Conservation (phyloP, 2,888 invertebrate genomes). For the Dioctria rufipes region DNA sequence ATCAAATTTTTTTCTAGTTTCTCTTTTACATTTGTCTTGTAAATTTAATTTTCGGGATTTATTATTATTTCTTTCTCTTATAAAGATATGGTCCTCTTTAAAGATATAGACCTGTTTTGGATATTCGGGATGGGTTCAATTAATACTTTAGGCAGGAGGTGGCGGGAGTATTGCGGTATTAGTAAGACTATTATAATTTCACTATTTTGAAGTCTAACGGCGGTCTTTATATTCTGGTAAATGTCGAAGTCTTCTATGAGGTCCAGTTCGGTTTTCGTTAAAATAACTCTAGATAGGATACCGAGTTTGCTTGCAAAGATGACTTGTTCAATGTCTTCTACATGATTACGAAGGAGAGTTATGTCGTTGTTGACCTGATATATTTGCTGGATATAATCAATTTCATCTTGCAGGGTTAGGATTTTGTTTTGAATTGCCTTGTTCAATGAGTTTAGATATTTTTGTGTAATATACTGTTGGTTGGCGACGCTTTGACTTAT, state of each 20-base stretch:
- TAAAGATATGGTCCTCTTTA: too few species aligned
- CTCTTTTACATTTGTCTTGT: too few species aligned
- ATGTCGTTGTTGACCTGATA: slow-evolving; percentile 16
- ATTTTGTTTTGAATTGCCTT: not conserved
- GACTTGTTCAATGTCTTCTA: not conserved
- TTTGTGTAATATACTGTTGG: slow-evolving; percentile 17
- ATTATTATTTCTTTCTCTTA: too few species aligned
- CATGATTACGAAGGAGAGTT: not conserved
- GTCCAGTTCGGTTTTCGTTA: not conserved
- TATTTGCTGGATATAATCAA: not conserved
- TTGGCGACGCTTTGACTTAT: not conserved
- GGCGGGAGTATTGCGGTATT: slow-evolving; percentile 9
- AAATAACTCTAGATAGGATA: not conserved
- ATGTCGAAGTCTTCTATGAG: not conserved
- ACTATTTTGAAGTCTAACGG: not conserved
- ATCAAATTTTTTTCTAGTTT: too few species aligned
- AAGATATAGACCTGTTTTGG: too few species aligned
- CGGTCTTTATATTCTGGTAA: slow-evolving; percentile 10
- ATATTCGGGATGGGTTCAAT: not conserved
- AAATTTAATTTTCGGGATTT: too few species aligned
- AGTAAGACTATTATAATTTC: slow-evolving; percentile 18
- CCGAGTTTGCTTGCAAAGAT: not conserved
- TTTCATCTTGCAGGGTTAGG: slow-evolving; percentile 18
- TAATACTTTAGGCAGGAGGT: not conserved
- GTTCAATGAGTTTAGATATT: not conserved